Base-by-base conservation (phyloP, 2,113 vertebrate species). In the Pteruthius melanotis region DNA sequence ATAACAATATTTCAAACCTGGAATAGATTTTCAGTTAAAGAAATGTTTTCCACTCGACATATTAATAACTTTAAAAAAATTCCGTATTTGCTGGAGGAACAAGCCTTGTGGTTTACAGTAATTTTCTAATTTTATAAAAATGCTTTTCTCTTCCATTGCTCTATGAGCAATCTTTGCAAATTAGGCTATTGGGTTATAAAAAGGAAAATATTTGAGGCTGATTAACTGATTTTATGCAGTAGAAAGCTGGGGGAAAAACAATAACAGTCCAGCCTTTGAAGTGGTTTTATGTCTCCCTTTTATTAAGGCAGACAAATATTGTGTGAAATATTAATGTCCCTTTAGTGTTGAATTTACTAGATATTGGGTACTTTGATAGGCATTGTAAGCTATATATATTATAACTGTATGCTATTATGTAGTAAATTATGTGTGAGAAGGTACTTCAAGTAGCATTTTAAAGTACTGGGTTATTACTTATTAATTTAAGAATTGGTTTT, bases 81-180 rank as follows among this genome's bases (percentile, higher is more conserved):
- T 65, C 20, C 77, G 5, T 61, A 26, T 42, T 91, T 94, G 30
- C 78, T 82, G 47, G 66, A 69, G 54, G 68, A 91, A 60, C 3
- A 22, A 69, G 70, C 40, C 50, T 87, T 91, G 59, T 63, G 87
- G 45, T 70, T 88, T 70, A 47, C 37, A 80, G 63, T 86, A 21
- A 90, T 80, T 91, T 93, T 91, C 74, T 89, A 57, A 83, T 91
- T 78, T 60, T 81, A 56, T 78, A 63, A 87, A 89, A 92, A 90
- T 70, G 20, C 18, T 56, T 87, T 93, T 94, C 35, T 80, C 17
- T 83, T 72, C 33, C 61, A 59, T 40, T 89, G 28, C 53, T 72
- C 7, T 65, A 30, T 89, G 39, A 87, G 64, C 78, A 28, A 66
- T 45, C n/a, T 83, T 69, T 80, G 60, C 54, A 93, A 88, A 93